Conservation (phyloP, 2,888 invertebrate species). For the Drosophila engyochracea region DNA sequence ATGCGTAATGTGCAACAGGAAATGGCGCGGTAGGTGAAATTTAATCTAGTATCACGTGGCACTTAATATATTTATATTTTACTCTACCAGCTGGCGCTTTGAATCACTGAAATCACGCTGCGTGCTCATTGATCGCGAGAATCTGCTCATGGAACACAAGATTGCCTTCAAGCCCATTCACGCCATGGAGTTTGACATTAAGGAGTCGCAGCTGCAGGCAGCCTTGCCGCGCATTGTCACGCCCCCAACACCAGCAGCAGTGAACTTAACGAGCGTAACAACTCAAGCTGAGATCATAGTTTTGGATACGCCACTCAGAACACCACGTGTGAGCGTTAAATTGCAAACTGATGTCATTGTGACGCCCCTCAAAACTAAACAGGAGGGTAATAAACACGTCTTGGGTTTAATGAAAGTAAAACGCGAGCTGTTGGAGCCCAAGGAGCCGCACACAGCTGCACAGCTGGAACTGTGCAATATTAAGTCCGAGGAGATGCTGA, state of each 20-base stretch:
- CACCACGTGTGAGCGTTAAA: background rate
- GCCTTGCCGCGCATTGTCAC: constrained; percentile 74
- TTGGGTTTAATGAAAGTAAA: constrained; percentile 28
- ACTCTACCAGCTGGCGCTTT: constrained; percentile 83
- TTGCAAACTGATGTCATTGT: constrained; percentile 19
- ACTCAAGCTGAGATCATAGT: constrained; percentile 20
- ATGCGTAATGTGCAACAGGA: constrained; percentile 82
- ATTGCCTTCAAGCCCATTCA: constrained; percentile 78
- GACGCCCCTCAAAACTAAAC: constrained; percentile 10
- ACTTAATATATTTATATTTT: background rate
- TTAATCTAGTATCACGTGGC: background rate
- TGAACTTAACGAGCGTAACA: background rate
- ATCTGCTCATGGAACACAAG: constrained; percentile 80
- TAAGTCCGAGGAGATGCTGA: background rate
- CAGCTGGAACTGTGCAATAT: background rate
- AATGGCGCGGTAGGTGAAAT: constrained; percentile 79
- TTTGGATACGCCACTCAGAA: constrained; percentile 35
- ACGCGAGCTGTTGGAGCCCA: constrained; percentile 15
- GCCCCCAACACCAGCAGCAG: background rate
- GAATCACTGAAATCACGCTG: constrained; percentile 84
- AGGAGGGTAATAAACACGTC: background rate
- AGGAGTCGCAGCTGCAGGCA: constrained; percentile 65
- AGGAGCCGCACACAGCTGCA: background rate
- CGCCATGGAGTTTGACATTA: constrained; percentile 76
- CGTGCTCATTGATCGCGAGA: constrained; percentile 83